Base-by-base conservation (phyloP, 2,888 invertebrate species). In the Pterostichus niger region DNA sequence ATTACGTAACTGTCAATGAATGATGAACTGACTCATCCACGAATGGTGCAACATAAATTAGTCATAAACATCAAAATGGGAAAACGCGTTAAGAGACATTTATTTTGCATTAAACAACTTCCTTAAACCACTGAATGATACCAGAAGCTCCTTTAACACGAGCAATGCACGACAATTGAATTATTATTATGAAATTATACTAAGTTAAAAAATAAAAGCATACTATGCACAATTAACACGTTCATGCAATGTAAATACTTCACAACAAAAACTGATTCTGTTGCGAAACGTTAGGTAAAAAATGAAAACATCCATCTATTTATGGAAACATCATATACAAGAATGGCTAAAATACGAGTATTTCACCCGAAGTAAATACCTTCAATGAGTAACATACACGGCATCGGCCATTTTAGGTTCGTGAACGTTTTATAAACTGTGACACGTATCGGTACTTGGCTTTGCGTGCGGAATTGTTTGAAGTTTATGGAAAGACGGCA, bases 401-500 rank as follows among this genome's bases (percentile, higher is more conserved):
- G 44, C 56, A 76, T 24, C 52, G 46, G 11, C 76, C 76, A 76
- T 76, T 76, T 76, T 76, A 76, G 76, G 76, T 56, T 56, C 75
- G 52, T 75, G 75, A 49, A 52, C 75, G 40, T 24, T 75, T 75
- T 75, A 64, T 33, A 79, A 64, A 79, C 64, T 64, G 68, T 64
- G 31, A 68, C 78, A 78, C 78, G 68, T 79, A 68, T 79, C 68
- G 68, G 68, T 76, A 54, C 54, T 76, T 35, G 54, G n/a, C 11
- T 54, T 15, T 15, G 56, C 54, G 76, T 76, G 52, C 40, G 82
- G 59, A 73, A 73, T 82, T 82, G 82, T 82, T 75, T 56, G 82
- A 75, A 54, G 82, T 82, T 82, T 82, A 75, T 75, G 61, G 75
- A 75, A 73, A 82, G 75, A 73, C 75, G 31, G 49, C 82, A 61